These are phyloP conservation scores for Chaetophractus vellerosus DNA, from an alignment of 2,797 vertebrate genomes.

Conservation along the genomic window DNA sequence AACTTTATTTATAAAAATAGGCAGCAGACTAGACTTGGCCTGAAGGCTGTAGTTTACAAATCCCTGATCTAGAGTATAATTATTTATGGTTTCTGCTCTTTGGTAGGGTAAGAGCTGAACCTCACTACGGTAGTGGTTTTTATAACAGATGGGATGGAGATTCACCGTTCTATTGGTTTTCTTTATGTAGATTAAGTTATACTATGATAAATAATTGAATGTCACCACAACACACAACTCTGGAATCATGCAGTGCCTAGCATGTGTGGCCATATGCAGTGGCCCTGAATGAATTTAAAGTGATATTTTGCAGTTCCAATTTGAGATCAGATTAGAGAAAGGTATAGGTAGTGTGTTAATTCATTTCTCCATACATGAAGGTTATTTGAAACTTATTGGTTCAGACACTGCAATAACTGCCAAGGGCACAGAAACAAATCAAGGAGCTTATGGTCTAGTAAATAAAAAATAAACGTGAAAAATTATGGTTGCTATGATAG, in stretches of 20 bases:
- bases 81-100: constrained; percentile 62
- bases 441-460: constrained; percentile 12
- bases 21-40: constrained; percentile 53
- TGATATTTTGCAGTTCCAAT: constrained; percentile 43
- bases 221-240: constrained; percentile 33
- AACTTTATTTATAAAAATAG: constrained; percentile 78
- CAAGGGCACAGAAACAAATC: background rate
- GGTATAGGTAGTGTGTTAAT: too few species aligned
- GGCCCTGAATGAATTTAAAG: background rate
- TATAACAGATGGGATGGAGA: constrained; percentile 55
- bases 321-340: too few species aligned
- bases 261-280: constrained; percentile 22
- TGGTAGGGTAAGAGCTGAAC: constrained; percentile 40
- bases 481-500: background rate
- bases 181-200: constrained; percentile 65
- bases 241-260: background rate
- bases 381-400: background rate
- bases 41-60: background rate
- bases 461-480: constrained; percentile 15
- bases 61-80: constrained; percentile 50
- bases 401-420: background rate
- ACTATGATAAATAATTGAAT: constrained; percentile 68
- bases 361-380: background rate
- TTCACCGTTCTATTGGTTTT: constrained; percentile 56
- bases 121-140: constrained; percentile 47